Conservation (phyloP, 2,888 invertebrate species). For the Neoitamus cyanurus region DNA sequence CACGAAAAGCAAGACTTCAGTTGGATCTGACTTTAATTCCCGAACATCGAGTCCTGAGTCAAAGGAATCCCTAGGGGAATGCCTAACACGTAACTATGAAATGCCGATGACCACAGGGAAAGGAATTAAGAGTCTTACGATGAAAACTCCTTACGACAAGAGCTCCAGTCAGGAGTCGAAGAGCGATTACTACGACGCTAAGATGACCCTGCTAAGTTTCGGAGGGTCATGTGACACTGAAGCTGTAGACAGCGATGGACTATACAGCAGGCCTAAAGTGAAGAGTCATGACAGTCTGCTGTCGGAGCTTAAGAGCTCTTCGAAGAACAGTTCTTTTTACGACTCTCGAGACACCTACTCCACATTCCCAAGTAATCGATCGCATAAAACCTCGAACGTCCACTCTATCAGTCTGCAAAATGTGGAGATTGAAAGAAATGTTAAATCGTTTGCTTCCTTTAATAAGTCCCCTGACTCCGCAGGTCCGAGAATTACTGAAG, state of each 20-base stretch:
- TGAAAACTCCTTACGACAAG: conserved; percentile 68
- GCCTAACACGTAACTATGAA: conserved; percentile 67
- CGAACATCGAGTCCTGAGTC: conserved; percentile 78
- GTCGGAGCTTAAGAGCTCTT: conserved; percentile 66
- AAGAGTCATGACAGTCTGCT: conserved; percentile 73
- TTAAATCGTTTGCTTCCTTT: conserved; percentile 60
- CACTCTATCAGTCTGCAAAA: conserved; percentile 78
- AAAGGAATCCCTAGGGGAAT: conserved; percentile 61
- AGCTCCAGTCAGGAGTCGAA: conserved; percentile 78
- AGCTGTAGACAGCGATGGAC: conserved; percentile 56
- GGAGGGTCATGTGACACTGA: conserved; percentile 52
- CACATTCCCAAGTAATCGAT: conserved; percentile 72
- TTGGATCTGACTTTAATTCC: conserved; percentile 70
- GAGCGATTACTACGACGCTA: conserved; percentile 77
- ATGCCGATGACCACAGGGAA: conserved; percentile 67
- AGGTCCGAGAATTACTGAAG: conserved; percentile 58
- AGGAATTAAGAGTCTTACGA: conserved; percentile 62
- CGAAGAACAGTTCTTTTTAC: conserved; percentile 67
- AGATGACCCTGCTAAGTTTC: conserved; percentile 63
- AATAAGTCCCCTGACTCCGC: conserved; percentile 62
- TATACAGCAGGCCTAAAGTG: conserved; percentile 64
- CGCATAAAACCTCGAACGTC: conserved; percentile 71
- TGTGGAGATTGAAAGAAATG: conserved; percentile 75
- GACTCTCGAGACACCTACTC: conserved; percentile 73
- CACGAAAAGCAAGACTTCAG: conserved; percentile 73